phyloP scores from a whole-genome alignment of 2,888 invertebrate genomes.

The Pimpla rufipes region DNA sequence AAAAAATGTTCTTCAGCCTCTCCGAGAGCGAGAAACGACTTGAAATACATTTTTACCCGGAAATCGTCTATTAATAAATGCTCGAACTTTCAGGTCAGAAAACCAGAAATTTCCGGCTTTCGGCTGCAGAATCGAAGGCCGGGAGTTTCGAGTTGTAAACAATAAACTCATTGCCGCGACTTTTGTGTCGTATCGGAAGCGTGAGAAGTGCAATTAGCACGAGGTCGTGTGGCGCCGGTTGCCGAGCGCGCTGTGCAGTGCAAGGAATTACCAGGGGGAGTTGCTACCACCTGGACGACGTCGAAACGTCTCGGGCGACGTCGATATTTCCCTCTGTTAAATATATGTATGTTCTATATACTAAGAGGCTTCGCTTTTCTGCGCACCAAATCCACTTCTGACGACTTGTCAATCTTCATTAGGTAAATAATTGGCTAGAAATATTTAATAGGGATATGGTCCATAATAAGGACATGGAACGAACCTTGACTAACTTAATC shows the following conservation, averaged over 20 bases:
- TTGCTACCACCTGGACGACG: background rate
- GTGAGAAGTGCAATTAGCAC: background rate
- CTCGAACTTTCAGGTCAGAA: background rate
- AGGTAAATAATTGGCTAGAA: too few relatives aligned
- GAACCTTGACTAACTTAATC: too few relatives aligned
- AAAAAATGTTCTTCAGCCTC: background rate
- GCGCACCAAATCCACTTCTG: too few relatives aligned
- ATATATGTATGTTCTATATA: background rate
- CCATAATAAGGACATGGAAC: too few relatives aligned
- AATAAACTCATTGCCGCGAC: background rate
- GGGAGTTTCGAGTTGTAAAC: background rate
- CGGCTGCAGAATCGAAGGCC: background rate
- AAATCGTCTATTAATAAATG: too few relatives aligned
- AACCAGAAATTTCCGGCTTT: background rate
- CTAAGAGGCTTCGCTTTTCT: too few relatives aligned
- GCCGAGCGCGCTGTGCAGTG: background rate
- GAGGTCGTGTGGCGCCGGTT: background rate
- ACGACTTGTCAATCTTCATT: too few relatives aligned
- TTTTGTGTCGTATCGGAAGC: background rate
- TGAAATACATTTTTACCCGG: too few relatives aligned
- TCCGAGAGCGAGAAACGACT: too few relatives aligned
- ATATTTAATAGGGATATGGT: too few relatives aligned
- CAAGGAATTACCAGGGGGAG: conserved; percentile 2
- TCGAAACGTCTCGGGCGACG: conserved; percentile 5
- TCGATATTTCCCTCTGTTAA: background rate